These are phyloP conservation scores for Aspidiotus rigidus DNA, from an alignment of 2,888 invertebrate genomes.

Conservation along the genomic window DNA sequence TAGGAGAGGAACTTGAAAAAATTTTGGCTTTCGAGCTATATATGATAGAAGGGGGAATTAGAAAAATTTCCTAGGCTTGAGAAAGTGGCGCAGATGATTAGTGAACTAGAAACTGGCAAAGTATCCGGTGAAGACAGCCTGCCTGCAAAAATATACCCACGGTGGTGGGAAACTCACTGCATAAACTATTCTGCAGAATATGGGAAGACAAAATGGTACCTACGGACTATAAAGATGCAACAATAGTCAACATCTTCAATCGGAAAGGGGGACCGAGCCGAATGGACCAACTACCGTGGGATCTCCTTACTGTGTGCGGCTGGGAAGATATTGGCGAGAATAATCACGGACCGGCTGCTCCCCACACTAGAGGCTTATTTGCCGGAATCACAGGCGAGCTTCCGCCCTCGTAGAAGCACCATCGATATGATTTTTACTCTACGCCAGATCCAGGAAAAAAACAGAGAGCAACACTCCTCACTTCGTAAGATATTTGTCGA, in stretches of 20 bases:
- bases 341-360: too few relatives aligned
- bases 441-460: background rate
- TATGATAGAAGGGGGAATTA: too few relatives aligned
- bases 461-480: background rate
- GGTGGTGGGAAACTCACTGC: background rate
- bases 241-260: background rate
- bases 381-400: background rate
- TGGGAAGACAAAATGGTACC: too few relatives aligned
- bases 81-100: too few relatives aligned
- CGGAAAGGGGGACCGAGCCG: background rate
- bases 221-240: background rate
- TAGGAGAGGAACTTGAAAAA: too few relatives aligned
- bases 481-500: background rate
- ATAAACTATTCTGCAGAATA: background rate
- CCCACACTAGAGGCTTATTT: too few relatives aligned
- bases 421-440: background rate
- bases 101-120: too few relatives aligned
- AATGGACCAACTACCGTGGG: background rate
- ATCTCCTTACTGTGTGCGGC: background rate
- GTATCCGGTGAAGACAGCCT: too few relatives aligned
- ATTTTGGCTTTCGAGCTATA: too few relatives aligned
- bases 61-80: too few relatives aligned
- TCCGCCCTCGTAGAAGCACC: background rate
- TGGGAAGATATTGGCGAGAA: background rate
- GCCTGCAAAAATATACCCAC: background rate